Base-by-base conservation (phyloP, 2,113 vertebrate genomes). In the Ailurus styani region DNA sequence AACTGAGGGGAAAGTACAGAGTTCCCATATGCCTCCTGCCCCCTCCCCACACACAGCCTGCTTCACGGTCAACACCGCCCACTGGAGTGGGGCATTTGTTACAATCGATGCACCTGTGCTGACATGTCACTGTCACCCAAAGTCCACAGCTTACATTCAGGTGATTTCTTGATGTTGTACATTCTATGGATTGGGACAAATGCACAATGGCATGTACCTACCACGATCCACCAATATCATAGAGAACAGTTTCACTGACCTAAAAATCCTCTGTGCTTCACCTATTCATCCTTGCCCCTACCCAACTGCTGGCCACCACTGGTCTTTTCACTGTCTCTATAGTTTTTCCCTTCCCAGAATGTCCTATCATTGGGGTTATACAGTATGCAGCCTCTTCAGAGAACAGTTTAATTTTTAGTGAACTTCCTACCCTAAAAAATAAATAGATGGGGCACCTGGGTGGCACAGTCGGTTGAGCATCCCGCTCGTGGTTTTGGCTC, bases 71-170 rank as follows among this genome's bases (percentile, higher is more conserved):
- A 7, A 15, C 7, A 50, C 14, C 31, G 7, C 83, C 23, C 47
- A 2, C 45, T 13, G 9, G 27, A 14, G 62, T 17, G 68, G 45
- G 45, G 25, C 11, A 0, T 11, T 15, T 54, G 29, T 45, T 55
- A 57, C 15, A 55, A 29, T 20, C 27, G 0, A 83, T 3, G 15
- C 62, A n/a, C n/a, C 55, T 10, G 4, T 17, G 1, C 10, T 6
- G 45, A 55, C 11, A 6, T 5, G 5, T 20, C 21, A 17, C 27
- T 3, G 6, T 1, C 42, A 50, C 64, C 77, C 54, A 1, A 37
- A 52, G 66, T 13, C 42, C 14, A 13, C 0, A n/a, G 27, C 8
- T 9, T 3, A 54, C 21, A 20, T 0, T 1, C 7, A 37, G 29
- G 62, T 50, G 64, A 47, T 0, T 34, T 8, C 79, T 21, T 37